Evolutionary conservation across 2,113 vertebrate species (phyloP), one percentile per base, ranked within the genome.

Genomic region (Echinops telfairi): DNA sequence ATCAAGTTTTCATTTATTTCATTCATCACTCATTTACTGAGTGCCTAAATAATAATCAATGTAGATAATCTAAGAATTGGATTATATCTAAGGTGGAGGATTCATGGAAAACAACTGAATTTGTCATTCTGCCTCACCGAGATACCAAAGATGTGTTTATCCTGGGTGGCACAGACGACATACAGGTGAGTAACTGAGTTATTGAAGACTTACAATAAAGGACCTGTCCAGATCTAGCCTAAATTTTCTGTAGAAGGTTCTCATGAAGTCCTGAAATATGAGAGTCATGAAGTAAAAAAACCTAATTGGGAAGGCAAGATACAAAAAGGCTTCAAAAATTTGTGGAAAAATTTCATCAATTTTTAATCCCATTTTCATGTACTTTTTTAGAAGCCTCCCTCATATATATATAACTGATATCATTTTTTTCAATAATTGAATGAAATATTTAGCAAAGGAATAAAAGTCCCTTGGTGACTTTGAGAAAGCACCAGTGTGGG

Each of bases 161-260:
- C 92, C 95, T 99, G 84, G 98, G 98, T 19, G 98, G 98, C 62
- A 99, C 98, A 7, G 98, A 99, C 79, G 98, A 99, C 17, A 98
- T 99, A 94, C 98, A 99, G 98, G 98, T 99, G 66, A 86, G 94
- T 84, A 92, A 95, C 1, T 62, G 23, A 33, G 4, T 91, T 93
- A 33, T 5, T 62, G 14, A 66, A 53, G 84, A 89, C 12, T 31
- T 86, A 16, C 77, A 38, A 36, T 62, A 31, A 89, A 94, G 31
- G 5, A 57, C 43, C 38, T n/a, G 66, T 20, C 27, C n/a, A 53
- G 70, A 89, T 5, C 7, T 80, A 19, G 31, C 79, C 40, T 40
- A 87, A 60, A 71, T 86, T 27, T 83, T 70, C 40, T 88, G 15
- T 33, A 36, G 53, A 25, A 90, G 11, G 83, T 47, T 83, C 83